phyloP scores from a whole-genome alignment of 2,797 vertebrate species.

The Sebastolobus alascanus region DNA sequence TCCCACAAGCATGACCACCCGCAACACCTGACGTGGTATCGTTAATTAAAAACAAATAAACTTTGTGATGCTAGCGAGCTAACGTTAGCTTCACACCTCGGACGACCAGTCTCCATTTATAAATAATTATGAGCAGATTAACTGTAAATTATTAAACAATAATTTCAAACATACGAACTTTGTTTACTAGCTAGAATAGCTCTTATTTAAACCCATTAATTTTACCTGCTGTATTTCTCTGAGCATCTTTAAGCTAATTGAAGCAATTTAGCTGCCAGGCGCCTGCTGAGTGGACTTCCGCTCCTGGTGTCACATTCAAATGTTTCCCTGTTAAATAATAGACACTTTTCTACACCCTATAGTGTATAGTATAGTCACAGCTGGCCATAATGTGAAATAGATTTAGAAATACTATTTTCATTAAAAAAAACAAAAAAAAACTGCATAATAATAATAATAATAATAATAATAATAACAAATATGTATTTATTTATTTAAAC shows the following conservation, averaged over 20 bases:
- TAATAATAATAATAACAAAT: no score
- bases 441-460: no score
- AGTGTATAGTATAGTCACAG: background rate
- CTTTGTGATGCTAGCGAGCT: background rate
- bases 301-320: background rate
- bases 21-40: conserved; percentile 59
- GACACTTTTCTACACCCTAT: background rate
- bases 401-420: background rate
- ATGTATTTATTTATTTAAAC: no score
- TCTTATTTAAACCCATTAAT: rapidly evolving
- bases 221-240: conserved; percentile 71
- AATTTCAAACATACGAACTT: background rate
- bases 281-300: rapidly evolving
- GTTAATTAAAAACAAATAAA: background rate
- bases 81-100: rapidly evolving
- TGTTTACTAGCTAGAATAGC: background rate
- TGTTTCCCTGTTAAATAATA: background rate
- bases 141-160: background rate
- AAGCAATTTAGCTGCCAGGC: no score
- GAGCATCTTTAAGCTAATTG: conserved; percentile 45
- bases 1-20: conserved; percentile 51
- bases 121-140: background rate
- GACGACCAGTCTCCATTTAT: background rate
- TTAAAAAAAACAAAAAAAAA: no score
- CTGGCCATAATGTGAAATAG: background rate